Percentiles rank a stretch among this genome's conserved stretches.
Evolutionary conservation across 2,113 vertebrate genomes (phyloP).

Genomic region (Ardeotis arabs): DNA sequence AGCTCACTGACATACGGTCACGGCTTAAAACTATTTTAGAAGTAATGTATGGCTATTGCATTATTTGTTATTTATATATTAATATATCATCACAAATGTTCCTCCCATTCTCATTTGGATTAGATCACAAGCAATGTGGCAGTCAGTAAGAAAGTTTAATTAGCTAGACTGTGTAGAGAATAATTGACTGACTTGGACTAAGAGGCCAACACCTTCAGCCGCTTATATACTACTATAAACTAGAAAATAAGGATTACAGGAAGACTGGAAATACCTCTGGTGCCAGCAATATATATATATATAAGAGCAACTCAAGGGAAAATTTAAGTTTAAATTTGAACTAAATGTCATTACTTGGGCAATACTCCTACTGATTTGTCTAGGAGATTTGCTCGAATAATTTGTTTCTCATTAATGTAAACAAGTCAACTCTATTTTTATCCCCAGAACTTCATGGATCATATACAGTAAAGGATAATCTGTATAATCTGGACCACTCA

Average conservation of each 20-base stretch:
- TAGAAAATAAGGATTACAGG: background rate
- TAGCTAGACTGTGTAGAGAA: constrained; percentile 33
- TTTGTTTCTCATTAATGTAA: background rate
- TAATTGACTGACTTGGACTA: constrained; percentile 49
- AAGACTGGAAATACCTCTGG: background rate
- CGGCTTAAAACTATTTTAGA: background rate
- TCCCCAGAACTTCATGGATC: background rate
- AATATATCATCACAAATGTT: background rate
- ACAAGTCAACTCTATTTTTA: background rate
- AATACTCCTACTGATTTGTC: background rate
- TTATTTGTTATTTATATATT: constrained; percentile 28
- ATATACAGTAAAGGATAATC: background rate
- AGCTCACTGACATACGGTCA: background rate
- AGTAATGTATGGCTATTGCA: background rate
- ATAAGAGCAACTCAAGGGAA: background rate
- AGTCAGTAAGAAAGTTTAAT: constrained; percentile 58
- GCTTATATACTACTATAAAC: background rate
- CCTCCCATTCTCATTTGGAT: constrained; percentile 15
- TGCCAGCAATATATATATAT: background rate
- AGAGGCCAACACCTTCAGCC: background rate
- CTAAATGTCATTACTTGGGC: background rate
- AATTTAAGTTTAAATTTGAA: background rate
- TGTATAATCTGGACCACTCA: background rate
- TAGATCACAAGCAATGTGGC: constrained; percentile 41
- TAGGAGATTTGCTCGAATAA: background rate